Evolutionary conservation across 2,113 vertebrate genomes (phyloP).

Genomic region (Myotis lucifugus): DNA sequence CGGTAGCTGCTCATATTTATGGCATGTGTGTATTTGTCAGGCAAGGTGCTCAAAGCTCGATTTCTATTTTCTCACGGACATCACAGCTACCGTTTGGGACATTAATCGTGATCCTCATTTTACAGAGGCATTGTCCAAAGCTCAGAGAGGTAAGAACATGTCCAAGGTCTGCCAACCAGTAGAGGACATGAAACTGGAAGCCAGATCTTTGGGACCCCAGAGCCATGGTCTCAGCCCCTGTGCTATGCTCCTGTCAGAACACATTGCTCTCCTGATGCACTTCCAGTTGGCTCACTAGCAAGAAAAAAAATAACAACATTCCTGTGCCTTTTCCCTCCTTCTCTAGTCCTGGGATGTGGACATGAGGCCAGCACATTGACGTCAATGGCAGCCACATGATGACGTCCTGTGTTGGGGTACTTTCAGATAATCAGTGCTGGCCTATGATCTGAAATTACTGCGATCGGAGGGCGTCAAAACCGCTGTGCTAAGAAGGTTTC

Average conservation of each 20-base stretch:
- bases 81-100: neutral
- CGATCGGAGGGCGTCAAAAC: neutral
- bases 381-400: fast-evolving
- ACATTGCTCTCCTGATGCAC: fast-evolving
- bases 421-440: neutral
- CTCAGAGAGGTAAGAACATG: neutral
- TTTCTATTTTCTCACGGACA: neutral
- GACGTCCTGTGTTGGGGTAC: fast-evolving
- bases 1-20: fast-evolving
- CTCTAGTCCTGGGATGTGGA: fast-evolving
- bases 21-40: fast-evolving
- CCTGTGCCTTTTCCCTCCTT: neutral
- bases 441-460: neutral
- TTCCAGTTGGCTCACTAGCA: neutral
- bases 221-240: neutral
- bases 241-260: neutral
- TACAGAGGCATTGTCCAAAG: neutral
- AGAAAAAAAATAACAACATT: neutral
- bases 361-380: neutral
- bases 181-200: neutral
- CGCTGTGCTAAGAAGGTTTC: neutral
- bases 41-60: neutral
- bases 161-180: neutral
- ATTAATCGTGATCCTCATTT: neutral
- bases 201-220: neutral